Conservation (phyloP, 2,888 invertebrate genomes). For the Chaetoderma sp. region DNA sequence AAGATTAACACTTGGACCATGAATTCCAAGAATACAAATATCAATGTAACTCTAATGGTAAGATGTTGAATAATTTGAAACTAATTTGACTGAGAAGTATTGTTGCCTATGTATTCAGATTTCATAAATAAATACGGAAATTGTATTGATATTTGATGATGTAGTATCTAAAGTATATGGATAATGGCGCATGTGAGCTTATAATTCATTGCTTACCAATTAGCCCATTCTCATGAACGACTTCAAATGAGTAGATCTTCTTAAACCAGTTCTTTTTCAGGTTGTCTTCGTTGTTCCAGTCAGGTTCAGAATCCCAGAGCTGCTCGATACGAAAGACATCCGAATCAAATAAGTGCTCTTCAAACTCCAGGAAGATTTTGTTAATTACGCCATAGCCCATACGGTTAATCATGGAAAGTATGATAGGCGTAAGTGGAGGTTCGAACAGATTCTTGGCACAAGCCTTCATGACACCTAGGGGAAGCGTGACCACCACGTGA, state of each 20-base stretch:
- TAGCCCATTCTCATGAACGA: slow-evolving; percentile 86
- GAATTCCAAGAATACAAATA: too few species aligned
- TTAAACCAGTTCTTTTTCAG: slow-evolving; percentile 81
- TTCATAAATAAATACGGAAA: too few species aligned
- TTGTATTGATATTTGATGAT: too few species aligned
- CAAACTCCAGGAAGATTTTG: slow-evolving; percentile 93
- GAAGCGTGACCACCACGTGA: slow-evolving; percentile 92
- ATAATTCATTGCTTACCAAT: slow-evolving; percentile 77
- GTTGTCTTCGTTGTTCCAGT: slow-evolving; percentile 37
- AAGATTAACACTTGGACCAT: too few species aligned
- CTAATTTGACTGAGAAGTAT: too few species aligned
- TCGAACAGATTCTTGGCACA: slow-evolving; percentile 80
- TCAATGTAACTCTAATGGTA: too few species aligned
- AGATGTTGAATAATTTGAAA: too few species aligned
- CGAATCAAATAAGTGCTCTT: slow-evolving; percentile 88
- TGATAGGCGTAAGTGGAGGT: slow-evolving; percentile 85
- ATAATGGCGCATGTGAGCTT: too few species aligned
- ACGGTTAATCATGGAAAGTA: slow-evolving; percentile 85
- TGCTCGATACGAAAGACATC: slow-evolving; percentile 71
- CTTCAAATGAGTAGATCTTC: slow-evolving; percentile 94
- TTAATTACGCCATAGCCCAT: slow-evolving; percentile 92
- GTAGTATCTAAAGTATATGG: too few species aligned
- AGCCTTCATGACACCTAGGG: slow-evolving; percentile 89
- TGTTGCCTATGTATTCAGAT: too few species aligned
- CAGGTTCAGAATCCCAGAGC: slow-evolving; percentile 61